Base-by-base conservation (phyloP, 2,888 invertebrate genomes). In the Dryobotodes eremita region DNA sequence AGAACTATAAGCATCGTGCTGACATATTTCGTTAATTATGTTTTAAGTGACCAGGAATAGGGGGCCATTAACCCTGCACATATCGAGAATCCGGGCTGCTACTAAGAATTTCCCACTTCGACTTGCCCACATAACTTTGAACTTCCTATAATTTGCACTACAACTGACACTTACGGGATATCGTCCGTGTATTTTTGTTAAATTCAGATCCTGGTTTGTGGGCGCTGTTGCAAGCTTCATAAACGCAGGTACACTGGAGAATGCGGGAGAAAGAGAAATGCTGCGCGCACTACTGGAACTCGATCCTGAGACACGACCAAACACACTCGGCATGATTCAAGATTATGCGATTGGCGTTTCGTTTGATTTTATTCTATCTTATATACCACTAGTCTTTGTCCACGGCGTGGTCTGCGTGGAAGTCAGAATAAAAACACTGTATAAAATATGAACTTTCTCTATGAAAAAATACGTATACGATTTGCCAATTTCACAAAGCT, bases 181-280 rank as follows among this genome's bases (percentile, higher is more conserved):
- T 31, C 15, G 57, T 13, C 0, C 15, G 8, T n/a, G 36, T 61
- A 20, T 59, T 26, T 17, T n/a, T n/a, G 13, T 59, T 13, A 71
- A 15, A 36, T 3, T 17, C 20, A 15, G 61, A 53, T n/a, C 17
- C 17, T 46, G 17, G 11, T 31, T 0, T 57, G 31, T 71, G 48
- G 59, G 61, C 7, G 53, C 46, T 74, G 75, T 76, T 62, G 53
- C 74, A 20, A 48, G 65, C 57, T 26, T 65, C 77, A 57, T 42
- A 77, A 13, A 13, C 57, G 66, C 23, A 50, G 31, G 13, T 50
- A 23, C 17, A 66, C 77, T 77, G 59, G 23, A 31, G 46, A 53
- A 62, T 13, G 31, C 20, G 31, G 50, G 31, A 55, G 17, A 5
- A 3, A 17, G 50, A 23, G 26, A 31, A 42, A n/a, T 53, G 13